phyloP scores from a whole-genome alignment of 1,140 invertebrate species.

The Bombus sibiricus region DNA sequence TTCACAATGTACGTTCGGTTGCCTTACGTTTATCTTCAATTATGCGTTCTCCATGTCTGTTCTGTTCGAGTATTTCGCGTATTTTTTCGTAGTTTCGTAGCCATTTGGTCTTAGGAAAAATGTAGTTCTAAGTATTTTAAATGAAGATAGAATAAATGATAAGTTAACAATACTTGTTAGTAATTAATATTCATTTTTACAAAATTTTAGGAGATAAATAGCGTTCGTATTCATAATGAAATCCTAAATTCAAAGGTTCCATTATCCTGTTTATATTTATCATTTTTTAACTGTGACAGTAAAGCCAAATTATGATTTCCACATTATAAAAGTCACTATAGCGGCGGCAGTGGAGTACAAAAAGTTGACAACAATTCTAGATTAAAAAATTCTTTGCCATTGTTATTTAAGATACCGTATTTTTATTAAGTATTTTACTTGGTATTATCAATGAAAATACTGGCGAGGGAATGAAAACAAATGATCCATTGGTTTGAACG shows the following conservation, averaged over 20 bases:
- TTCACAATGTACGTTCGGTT: slow-evolving; percentile 10
- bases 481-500: neutral
- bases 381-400: neutral
- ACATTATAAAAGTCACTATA: neutral
- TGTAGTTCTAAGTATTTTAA: too few relatives aligned
- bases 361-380: neutral
- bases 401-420: neutral
- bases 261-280: neutral
- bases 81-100: neutral
- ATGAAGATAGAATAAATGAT: too few relatives aligned
- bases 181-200: too few relatives aligned
- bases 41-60: too few relatives aligned
- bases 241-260: neutral
- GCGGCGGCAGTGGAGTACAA: neutral
- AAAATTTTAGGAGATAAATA: too few relatives aligned
- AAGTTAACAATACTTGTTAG: too few relatives aligned
- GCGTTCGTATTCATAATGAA: neutral
- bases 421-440: neutral
- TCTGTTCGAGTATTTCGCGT: too few relatives aligned
- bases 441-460: neutral
- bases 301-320: neutral
- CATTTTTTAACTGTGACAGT: neutral
- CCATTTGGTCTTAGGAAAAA: too few relatives aligned
- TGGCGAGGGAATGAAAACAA: neutral
- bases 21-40: neutral